Evolutionary conservation across 2,888 invertebrate species (phyloP).

Genomic region (Megalurothrips usitatus): DNA sequence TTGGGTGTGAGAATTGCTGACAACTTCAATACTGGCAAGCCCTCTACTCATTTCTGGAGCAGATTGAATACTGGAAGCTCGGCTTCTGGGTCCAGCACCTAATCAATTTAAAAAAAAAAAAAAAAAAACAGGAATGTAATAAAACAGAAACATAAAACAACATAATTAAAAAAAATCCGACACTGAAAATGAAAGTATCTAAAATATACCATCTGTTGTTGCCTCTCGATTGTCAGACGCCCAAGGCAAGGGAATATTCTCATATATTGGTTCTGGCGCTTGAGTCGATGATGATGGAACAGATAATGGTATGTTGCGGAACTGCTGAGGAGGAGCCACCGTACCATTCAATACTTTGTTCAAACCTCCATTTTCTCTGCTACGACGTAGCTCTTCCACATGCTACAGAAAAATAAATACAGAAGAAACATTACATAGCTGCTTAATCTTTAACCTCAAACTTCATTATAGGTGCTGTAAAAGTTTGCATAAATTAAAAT

Average conservation of each 20-base stretch:
- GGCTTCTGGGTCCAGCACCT: conserved; percentile 42
- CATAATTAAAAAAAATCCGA: neutral
- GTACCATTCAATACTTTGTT: conserved; percentile 4
- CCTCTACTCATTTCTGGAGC: conserved; percentile 55
- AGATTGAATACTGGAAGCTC: conserved; percentile 67
- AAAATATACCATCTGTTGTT: conserved; percentile 27
- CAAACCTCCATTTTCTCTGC: conserved; percentile 4
- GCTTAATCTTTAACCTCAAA: too few species aligned
- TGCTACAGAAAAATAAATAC: neutral
- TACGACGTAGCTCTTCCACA: neutral
- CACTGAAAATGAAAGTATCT: neutral
- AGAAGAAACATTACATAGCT: neutral
- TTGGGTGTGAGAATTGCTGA: neutral
- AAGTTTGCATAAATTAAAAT: too few species aligned
- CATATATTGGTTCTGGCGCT: conserved; percentile 68
- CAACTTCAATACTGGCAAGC: neutral
- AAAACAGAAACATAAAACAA: too few species aligned
- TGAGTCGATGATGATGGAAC: conserved; percentile 30
- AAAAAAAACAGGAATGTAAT: neutral
- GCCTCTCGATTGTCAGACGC: conserved; percentile 44
- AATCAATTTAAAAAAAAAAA: conserved; percentile 30
- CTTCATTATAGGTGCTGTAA: too few species aligned
- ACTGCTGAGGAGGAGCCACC: neutral
- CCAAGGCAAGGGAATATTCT: conserved; percentile 72
- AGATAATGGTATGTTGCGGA: conserved; percentile 9